Percentiles rank a stretch among this genome's conserved stretches.
Evolutionary conservation across 2,888 invertebrate genomes (phyloP).

Genomic region (Apodemia zela): DNA sequence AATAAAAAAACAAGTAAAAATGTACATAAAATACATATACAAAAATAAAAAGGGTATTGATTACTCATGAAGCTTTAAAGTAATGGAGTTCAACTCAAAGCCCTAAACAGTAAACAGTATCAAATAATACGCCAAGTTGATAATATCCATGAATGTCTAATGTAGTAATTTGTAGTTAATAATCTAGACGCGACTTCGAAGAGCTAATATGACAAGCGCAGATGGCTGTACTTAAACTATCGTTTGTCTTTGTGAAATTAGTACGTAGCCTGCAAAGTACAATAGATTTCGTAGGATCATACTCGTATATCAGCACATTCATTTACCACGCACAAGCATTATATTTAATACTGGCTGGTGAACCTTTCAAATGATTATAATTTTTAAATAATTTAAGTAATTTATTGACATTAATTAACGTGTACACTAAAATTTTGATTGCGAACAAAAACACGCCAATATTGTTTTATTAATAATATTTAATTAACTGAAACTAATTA

Average conservation of each 20-base stretch:
- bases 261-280: slow-evolving; percentile 66
- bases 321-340: slow-evolving; percentile 29
- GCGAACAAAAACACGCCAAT: neutral
- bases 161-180: no score
- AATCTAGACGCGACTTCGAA: neutral
- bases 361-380: neutral
- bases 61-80: no score
- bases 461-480: neutral
- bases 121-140: neutral
- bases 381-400: neutral
- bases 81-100: neutral
- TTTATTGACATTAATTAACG: neutral
- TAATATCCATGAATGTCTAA: neutral
- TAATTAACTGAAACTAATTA: neutral
- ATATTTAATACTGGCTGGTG: slow-evolving; percentile 25
- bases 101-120: neutral
- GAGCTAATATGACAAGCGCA: neutral
- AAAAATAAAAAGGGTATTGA: neutral
- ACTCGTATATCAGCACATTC: slow-evolving; percentile 28
- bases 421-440: neutral
- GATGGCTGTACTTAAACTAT: neutral
- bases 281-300: slow-evolving; percentile 54
- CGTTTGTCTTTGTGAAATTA: slow-evolving; percentile 31
- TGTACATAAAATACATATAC: neutral
- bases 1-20: no score